phyloP scores from a whole-genome alignment of 2,113 vertebrate species.

The Ornithorhynchus anatinus region DNA sequence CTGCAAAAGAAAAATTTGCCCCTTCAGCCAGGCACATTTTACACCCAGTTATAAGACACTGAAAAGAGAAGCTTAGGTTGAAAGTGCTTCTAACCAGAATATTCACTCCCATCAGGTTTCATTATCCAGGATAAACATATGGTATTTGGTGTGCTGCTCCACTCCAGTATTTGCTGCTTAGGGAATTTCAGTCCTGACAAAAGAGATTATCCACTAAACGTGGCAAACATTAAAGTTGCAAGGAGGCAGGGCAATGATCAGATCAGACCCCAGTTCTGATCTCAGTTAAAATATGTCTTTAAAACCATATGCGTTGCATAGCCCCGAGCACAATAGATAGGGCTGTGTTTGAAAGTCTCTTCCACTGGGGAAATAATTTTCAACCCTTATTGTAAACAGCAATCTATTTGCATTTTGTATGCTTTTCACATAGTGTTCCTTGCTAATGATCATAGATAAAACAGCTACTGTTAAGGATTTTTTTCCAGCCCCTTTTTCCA shows the following conservation, averaged over 20 bases:
- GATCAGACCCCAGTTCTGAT: neutral
- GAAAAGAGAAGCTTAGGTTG: neutral
- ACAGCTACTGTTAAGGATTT: neutral
- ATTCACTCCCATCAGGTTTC: neutral
- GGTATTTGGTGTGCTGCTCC: neutral
- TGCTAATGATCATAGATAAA: neutral
- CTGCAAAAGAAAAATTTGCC: too few species aligned
- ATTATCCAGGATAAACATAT: neutral
- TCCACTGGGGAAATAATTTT: neutral
- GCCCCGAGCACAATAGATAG: neutral
- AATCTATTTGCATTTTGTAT: neutral
- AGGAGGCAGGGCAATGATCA: neutral
- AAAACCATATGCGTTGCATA: neutral
- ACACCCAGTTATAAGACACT: neutral
- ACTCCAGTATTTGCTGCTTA: neutral
- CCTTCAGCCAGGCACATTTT: too few species aligned
- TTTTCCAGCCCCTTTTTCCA: neutral
- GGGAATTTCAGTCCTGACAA: neutral
- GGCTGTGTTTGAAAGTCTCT: neutral
- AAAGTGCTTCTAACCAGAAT: neutral
- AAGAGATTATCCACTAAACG: neutral
- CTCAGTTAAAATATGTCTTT: neutral
- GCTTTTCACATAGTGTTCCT: too few species aligned
- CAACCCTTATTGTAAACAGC: fast-evolving
- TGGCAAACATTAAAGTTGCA: neutral